Evolutionary conservation across 1,140 invertebrate genomes (phyloP).

Genomic region (Caenorhabditis latens): DNA sequence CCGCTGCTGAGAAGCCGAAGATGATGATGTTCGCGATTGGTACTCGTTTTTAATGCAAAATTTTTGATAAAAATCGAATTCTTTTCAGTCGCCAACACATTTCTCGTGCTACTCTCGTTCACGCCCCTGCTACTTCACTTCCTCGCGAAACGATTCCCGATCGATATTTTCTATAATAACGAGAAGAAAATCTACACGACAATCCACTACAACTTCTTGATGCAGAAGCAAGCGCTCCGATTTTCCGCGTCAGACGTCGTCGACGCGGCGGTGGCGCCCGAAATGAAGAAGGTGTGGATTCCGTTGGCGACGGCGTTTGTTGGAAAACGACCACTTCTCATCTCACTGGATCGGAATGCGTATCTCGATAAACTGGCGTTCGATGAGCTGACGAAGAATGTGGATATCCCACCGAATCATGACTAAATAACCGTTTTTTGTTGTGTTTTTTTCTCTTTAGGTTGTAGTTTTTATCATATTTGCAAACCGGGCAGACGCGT

Average conservation of each 20-base stretch:
- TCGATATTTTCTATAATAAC: conserved; percentile 61
- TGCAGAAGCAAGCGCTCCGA: conserved; percentile 70
- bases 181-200: conserved; percentile 69
- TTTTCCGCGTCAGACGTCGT: conserved; percentile 70
- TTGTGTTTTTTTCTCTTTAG: neutral
- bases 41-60: neutral
- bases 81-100: conserved; percentile 60
- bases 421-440: conserved; percentile 5
- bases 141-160: conserved; percentile 59
- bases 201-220: conserved; percentile 74
- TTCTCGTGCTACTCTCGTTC: conserved; percentile 62
- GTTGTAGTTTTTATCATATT: neutral
- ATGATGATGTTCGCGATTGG: conserved; percentile 63
- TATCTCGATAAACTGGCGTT: conserved; percentile 72
- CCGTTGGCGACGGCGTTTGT: conserved; percentile 75
- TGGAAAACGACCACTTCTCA: conserved; percentile 67
- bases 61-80: neutral
- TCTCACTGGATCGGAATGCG: conserved; percentile 70
- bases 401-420: conserved; percentile 56
- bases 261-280: conserved; percentile 62
- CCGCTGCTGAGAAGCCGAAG: conserved; percentile 57
- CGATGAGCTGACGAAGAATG: conserved; percentile 67
- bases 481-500: too few species aligned
- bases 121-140: conserved; percentile 63
- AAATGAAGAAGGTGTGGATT: conserved; percentile 69